Evolutionary conservation across 2,888 invertebrate species (phyloP).

Genomic region (Xestia c-nigrum): DNA sequence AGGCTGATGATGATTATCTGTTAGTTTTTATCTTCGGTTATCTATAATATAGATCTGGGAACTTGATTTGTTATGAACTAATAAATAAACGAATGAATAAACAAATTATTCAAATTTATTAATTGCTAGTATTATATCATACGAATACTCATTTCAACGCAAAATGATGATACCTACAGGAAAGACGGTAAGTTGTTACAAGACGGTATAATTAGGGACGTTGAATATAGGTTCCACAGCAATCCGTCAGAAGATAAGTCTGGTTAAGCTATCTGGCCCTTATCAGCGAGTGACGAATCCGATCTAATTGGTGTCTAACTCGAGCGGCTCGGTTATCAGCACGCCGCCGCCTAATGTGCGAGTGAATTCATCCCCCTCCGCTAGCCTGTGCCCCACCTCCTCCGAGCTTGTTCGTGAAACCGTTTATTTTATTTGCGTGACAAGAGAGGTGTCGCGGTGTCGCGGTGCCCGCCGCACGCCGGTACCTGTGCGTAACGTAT

Average conservation of each 20-base stretch:
- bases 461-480: background rate
- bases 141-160: background rate
- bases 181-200: background rate
- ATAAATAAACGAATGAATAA: too few species aligned
- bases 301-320: conserved; percentile 33
- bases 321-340: conserved; percentile 14
- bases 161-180: background rate
- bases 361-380: background rate
- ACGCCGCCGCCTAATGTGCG: conserved; percentile 24
- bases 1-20: too few species aligned
- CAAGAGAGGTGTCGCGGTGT: background rate
- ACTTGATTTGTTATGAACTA: too few species aligned
- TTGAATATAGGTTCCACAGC: background rate
- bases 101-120: too few species aligned
- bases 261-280: conserved; percentile 16
- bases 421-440: conserved; percentile 13
- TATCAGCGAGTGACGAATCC: conserved; percentile 31
- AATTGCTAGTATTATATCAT: too few species aligned
- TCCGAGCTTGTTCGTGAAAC: background rate
- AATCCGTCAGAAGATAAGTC: conserved; percentile 25
- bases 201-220: background rate
- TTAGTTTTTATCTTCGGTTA: too few species aligned
- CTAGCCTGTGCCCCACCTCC: background rate
- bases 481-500: conserved; percentile 9
- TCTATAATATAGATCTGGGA: too few species aligned